Percentiles rank a stretch among this genome's conserved stretches.
These are phyloP conservation scores for Lasioglossum vierecki DNA, from an alignment of 2,888 invertebrate genomes.

Conservation along the genomic window DNA sequence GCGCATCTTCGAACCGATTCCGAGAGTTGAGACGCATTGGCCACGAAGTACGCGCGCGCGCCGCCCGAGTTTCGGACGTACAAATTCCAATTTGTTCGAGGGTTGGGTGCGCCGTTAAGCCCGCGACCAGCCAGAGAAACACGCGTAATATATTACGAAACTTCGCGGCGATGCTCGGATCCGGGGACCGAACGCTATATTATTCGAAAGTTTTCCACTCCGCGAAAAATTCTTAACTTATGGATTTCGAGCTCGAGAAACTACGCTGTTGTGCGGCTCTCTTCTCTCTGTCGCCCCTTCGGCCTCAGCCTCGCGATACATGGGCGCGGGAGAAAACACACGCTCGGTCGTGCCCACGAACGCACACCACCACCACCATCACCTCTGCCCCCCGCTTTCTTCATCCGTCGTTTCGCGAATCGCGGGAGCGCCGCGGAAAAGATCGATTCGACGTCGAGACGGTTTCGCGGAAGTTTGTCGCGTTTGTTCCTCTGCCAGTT, in stretches of 20 bases:
- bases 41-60: conserved; percentile 2
- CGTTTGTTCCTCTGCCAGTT: conserved; percentile 3
- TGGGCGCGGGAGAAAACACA: conserved; percentile 14
- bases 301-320: conserved; percentile 13
- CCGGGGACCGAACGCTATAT: conserved; percentile 74
- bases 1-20: background rate
- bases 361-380: background rate
- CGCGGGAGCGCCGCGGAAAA: conserved; percentile 21
- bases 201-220: conserved; percentile 81
- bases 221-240: conserved; percentile 82
- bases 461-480: conserved; percentile 28
- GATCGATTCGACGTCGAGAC: conserved; percentile 47
- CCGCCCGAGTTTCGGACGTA: conserved; percentile 74
- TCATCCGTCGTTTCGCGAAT: background rate
- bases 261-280: conserved; percentile 21
- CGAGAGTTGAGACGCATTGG: conserved; percentile 4
- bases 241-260: conserved; percentile 77
- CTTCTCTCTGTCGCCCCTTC: background rate
- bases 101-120: conserved; percentile 65
- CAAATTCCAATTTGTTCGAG: conserved; percentile 78
- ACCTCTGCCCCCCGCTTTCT: background rate
- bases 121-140: conserved; percentile 76
- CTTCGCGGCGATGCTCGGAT: conserved; percentile 66
- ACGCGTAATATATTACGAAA: conserved; percentile 82
- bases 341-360: conserved; percentile 17